Percentiles rank a stretch among this genome's conserved stretches.
Conservation (phyloP, 2,797 vertebrate species). For the Melanotaenia boesemani region DNA sequence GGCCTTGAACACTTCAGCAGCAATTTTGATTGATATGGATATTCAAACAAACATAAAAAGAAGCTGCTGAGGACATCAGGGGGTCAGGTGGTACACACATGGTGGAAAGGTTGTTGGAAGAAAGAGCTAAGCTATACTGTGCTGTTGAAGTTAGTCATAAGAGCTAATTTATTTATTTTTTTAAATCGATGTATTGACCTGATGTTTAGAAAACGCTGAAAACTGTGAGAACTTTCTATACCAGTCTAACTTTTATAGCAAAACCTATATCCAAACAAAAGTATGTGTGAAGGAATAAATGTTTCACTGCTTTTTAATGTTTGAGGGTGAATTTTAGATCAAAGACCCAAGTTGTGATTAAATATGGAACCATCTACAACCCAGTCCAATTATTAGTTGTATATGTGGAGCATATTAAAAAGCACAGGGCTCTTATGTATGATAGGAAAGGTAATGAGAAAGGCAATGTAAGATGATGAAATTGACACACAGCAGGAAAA, state of each 20-base stretch:
- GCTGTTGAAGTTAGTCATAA: neutral
- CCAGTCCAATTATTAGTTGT: slow-evolving; percentile 2
- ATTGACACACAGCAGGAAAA: slow-evolving; percentile 6
- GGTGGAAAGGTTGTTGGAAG: neutral
- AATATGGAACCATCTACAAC: slow-evolving; percentile 4
- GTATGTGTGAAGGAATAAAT: neutral
- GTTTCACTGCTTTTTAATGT: neutral
- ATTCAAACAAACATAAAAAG: neutral
- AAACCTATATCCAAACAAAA: neutral
- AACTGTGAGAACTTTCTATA: neutral
- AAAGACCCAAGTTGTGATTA: neutral
- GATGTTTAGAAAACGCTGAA: neutral
- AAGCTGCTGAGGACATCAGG: no score
- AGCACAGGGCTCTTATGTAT: neutral
- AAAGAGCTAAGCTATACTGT: neutral
- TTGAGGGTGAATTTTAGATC: neutral
- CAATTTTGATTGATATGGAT: neutral
- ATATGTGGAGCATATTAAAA: slow-evolving; percentile 24
- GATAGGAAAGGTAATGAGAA: slow-evolving; percentile 10
- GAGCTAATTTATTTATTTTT: neutral
- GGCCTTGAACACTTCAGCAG: neutral
- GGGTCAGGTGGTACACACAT: no score
- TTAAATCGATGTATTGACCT: no score
- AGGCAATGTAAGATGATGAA: slow-evolving; percentile 6
- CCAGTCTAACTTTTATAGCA: neutral